Conservation (phyloP, 2,888 invertebrate genomes). For the Geophilus truncorum region DNA sequence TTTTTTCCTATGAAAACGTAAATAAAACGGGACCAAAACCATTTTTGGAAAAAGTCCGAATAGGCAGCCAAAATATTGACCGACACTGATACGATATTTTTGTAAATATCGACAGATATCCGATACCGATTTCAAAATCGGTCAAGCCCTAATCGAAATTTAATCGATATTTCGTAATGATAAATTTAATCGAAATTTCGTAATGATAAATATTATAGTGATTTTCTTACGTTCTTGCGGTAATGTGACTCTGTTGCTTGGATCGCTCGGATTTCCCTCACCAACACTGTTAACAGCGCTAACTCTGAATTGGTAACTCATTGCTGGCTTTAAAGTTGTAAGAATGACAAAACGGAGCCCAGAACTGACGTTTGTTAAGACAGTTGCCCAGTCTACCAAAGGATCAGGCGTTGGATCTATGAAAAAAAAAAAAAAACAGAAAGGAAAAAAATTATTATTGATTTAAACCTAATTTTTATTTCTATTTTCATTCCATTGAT, state of each 20-base stretch:
- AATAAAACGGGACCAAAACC: too few relatives aligned
- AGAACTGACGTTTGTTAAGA: slow-evolving; percentile 76
- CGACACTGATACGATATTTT: too few relatives aligned
- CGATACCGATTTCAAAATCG: background rate
- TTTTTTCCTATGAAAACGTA: too few relatives aligned
- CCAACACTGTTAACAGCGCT: slow-evolving; percentile 94
- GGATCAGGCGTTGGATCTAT: slow-evolving; percentile 78
- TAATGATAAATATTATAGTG: too few relatives aligned
- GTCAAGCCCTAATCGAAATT: too few relatives aligned
- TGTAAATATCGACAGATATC: too few relatives aligned
- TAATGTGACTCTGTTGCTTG: slow-evolving; percentile 81
- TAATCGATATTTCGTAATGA: too few relatives aligned
- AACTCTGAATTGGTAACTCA: slow-evolving; percentile 94
- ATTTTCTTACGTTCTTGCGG: slow-evolving; percentile 84
- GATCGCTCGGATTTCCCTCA: slow-evolving; percentile 83
- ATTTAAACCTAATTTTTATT: background rate
- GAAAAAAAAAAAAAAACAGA: background rate
- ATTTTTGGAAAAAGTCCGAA: too few relatives aligned
- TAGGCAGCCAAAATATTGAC: too few relatives aligned
- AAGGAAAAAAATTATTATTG: background rate
- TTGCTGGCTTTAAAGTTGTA: slow-evolving; percentile 84
- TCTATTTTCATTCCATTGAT: too few relatives aligned
- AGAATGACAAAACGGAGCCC: slow-evolving; percentile 72
- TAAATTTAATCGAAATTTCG: too few relatives aligned
- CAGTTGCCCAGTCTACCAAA: slow-evolving; percentile 80